Conservation (phyloP, 2,113 vertebrate species). For the Lasiurus cinereus region DNA sequence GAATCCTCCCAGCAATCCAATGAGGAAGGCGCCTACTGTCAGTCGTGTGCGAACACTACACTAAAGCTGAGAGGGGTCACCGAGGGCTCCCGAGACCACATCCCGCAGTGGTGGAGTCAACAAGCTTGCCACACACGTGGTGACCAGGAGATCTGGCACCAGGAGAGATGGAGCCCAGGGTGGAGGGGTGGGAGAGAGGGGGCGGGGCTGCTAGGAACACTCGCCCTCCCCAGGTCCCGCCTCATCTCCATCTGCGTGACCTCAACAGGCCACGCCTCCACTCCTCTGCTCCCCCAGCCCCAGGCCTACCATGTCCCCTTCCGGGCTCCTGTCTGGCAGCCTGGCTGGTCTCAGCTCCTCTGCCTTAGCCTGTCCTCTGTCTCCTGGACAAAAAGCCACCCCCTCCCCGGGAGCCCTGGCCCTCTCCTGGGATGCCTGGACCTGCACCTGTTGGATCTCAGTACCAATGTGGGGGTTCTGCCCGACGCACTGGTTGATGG, state of each 20-base stretch:
- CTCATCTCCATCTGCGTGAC: neutral
- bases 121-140: fast-evolving
- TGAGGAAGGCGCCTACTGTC: neutral
- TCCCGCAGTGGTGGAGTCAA: neutral
- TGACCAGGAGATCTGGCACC: too few species aligned
- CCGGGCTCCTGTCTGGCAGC: neutral
- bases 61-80: neutral
- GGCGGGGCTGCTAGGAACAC: neutral
- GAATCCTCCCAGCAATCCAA: neutral
- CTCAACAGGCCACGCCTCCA: neutral
- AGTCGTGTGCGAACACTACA: neutral
- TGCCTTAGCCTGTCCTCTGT: too few species aligned
- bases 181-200: too few species aligned
- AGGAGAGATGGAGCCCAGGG: fast-evolving
- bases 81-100: neutral
- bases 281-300: too few species aligned
- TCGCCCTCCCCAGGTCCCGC: neutral
- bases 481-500: neutral
- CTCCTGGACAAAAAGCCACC: neutral
- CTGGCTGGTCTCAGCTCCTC: neutral
- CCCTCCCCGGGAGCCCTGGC: neutral
- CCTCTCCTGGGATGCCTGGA: neutral
- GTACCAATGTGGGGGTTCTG: neutral
- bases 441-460: neutral
- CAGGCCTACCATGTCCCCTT: too few species aligned